Evolutionary conservation across 2,888 invertebrate species (phyloP).

Genomic region (Mythimna albipuncta): DNA sequence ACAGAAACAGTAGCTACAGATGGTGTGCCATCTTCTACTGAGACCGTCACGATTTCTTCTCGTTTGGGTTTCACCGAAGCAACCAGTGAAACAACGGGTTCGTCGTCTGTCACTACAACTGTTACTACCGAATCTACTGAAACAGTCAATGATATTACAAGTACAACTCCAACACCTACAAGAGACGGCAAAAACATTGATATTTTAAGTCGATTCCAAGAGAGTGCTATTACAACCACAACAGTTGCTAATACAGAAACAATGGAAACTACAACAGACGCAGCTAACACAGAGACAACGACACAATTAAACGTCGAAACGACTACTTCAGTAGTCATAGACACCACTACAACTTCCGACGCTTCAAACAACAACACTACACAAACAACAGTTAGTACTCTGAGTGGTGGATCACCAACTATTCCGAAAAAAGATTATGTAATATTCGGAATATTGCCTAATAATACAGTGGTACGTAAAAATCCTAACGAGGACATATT

Average conservation of each 20-base stretch:
- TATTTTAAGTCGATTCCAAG: conserved; percentile 57
- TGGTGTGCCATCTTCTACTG: conserved; percentile 49
- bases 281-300: conserved; percentile 69
- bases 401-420: conserved; percentile 71
- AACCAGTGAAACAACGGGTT: conserved; percentile 50
- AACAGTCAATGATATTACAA: conserved; percentile 54
- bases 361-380: conserved; percentile 67
- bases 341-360: conserved; percentile 65
- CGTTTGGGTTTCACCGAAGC: conserved; percentile 49
- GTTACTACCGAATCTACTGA: conserved; percentile 43
- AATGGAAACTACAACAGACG: conserved; percentile 67
- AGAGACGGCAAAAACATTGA: conserved; percentile 59
- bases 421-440: conserved; percentile 93
- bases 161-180: conserved; percentile 60
- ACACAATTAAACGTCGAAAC: conserved; percentile 69
- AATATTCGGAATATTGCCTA: conserved; percentile 94
- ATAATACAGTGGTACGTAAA: conserved; percentile 95
- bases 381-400: conserved; percentile 73
- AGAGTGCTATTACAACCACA: conserved; percentile 42
- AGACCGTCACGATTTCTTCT: conserved; percentile 46
- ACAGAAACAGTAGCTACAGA: conserved; percentile 35
- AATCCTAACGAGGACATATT: conserved; percentile 92
- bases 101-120: conserved; percentile 49
- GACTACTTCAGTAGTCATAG: conserved; percentile 66
- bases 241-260: conserved; percentile 49